Conservation (phyloP, 2,888 invertebrate species). For the Venusia cambrica region DNA sequence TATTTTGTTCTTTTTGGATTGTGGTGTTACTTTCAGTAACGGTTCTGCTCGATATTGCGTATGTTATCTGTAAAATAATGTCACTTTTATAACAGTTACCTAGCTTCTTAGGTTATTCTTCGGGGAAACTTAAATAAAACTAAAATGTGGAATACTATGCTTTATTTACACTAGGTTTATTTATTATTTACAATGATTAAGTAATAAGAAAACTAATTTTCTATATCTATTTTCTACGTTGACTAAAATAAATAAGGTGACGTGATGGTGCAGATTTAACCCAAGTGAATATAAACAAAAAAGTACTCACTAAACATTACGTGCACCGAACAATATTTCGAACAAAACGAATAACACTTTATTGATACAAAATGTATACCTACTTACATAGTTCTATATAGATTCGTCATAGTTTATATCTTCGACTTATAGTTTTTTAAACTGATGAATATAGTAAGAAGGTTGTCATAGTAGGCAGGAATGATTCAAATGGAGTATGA, state of each 20-base stretch:
- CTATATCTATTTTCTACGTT: conserved; percentile 19
- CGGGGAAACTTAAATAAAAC: conserved; percentile 25
- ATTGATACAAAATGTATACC: too few relatives aligned
- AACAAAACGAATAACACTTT: too few relatives aligned
- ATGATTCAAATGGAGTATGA: too few relatives aligned
- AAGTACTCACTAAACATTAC: too few relatives aligned
- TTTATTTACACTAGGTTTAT: conserved; percentile 16
- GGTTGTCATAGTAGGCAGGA: too few relatives aligned
- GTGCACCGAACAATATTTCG: too few relatives aligned
- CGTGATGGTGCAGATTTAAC: conserved; percentile 4
- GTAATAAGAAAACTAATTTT: conserved; percentile 14
- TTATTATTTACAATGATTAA: conserved; percentile 25
- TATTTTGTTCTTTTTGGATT: conserved; percentile 7
- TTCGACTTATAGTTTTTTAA: too few relatives aligned
- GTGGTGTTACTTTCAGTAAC: conserved; percentile 23
- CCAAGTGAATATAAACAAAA: not conserved
- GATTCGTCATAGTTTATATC: too few relatives aligned
- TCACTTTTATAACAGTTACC: not conserved
- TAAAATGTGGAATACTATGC: conserved; percentile 19
- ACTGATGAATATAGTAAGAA: too few relatives aligned
- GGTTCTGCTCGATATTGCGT: conserved; percentile 42
- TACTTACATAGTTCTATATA: too few relatives aligned
- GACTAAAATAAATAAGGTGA: conserved; percentile 27
- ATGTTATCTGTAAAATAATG: conserved; percentile 53
- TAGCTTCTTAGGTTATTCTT: too few relatives aligned